Evolutionary conservation across 2,888 invertebrate species (phyloP), one percentile per base, ranked within the genome.

Genomic region (Drosophila melanosoma): DNA sequence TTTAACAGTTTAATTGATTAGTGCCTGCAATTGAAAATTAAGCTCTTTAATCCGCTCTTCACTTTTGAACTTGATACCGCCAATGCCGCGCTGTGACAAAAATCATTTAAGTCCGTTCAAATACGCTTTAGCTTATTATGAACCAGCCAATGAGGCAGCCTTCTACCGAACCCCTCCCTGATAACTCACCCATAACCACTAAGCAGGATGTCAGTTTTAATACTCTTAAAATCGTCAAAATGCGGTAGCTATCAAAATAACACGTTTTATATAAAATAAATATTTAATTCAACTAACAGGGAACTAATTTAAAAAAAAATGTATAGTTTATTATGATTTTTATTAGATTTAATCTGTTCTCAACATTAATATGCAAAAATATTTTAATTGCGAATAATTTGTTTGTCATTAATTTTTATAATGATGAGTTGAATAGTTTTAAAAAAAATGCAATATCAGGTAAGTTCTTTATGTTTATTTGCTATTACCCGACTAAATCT

Each of bases 61-160:
- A 56, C 29, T 29, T 58, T 68, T 67, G 32, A 70, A 35, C 49
- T 33, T 23, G 66, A 52, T 33, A 29, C 54, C 45, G 48, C 58
- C 79, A 71, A 84, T 84, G 72, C 69, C 69, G 61, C 61, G 45
- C 74, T 59, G 74, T 69, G 74, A 72, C 84, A 79, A 84, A 74
- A 82, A 79, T 79, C 74, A 76, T 73, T 76, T 74, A 74, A 82
- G 77, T 65, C 64, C 69, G 49, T 61, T 74, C 66, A 73, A 88
- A 84, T 77, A 73, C 60, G 71, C 72, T 62, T 66, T 62, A 72
- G 64, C 73, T 80, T 82, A 87, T 82, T 89, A 82, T 73, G 35
- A 42, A 36, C 42, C 75, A 51, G 52, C 40, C 20, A 57, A 29
- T 58, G 54, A 29, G 6, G 5, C 29, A 29, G 29, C 10, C 33